phyloP scores from a whole-genome alignment of 2,113 vertebrate genomes.

The Stegostoma tigrinum region DNA sequence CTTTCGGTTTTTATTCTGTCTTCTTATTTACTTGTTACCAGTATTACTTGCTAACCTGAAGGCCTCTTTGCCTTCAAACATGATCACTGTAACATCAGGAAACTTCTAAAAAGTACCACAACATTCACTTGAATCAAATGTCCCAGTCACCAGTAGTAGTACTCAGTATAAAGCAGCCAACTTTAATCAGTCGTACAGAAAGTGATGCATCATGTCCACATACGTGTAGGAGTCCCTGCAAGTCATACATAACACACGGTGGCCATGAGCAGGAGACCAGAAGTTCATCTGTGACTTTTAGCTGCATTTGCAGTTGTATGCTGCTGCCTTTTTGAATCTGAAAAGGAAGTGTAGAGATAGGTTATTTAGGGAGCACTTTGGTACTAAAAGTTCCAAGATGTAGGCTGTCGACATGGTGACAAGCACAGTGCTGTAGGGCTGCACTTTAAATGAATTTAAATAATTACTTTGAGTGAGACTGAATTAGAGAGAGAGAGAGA shows the following conservation, averaged over 20 bases:
- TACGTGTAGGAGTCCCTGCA: slow-evolving; percentile 43
- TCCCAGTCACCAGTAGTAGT: background rate
- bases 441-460: slow-evolving; percentile 43
- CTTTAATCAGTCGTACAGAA: slow-evolving; percentile 51
- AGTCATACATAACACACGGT: slow-evolving; percentile 47
- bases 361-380: slow-evolving; percentile 56
- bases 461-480: slow-evolving; percentile 27
- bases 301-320: slow-evolving; percentile 43
- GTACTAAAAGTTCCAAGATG: slow-evolving; percentile 51
- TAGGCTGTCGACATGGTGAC: slow-evolving; percentile 46
- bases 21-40: slow-evolving; percentile 24
- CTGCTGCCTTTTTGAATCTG: slow-evolving; percentile 49
- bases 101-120: background rate
- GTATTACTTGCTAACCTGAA: slow-evolving; percentile 32
- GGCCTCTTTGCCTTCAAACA: slow-evolving; percentile 21
- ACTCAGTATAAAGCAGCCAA: slow-evolving; percentile 47
- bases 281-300: slow-evolving; percentile 43
- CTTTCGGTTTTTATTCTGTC: slow-evolving; percentile 5
- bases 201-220: background rate
- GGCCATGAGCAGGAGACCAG: slow-evolving; percentile 46
- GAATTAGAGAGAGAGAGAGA: background rate
- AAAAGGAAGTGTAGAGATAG: slow-evolving; percentile 38
- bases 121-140: background rate
- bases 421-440: slow-evolving; percentile 46
- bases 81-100: slow-evolving; percentile 17